phyloP scores from a whole-genome alignment of 2,113 vertebrate genomes.

The Siniperca chuatsi region DNA sequence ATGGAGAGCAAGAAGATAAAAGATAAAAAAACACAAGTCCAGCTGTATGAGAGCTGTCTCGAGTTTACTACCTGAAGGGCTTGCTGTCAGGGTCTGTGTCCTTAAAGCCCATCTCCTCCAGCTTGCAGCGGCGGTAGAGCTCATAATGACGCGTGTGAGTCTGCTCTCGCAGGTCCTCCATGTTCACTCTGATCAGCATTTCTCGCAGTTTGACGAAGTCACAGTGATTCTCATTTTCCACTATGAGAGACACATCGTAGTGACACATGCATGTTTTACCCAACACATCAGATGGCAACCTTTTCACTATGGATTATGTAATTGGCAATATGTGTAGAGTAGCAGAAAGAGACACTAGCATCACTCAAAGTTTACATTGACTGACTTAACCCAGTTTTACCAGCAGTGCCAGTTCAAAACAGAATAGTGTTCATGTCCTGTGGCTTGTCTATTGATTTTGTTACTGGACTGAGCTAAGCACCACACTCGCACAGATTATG shows the following conservation, averaged over 20 bases:
- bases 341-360: not conserved
- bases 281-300: not conserved
- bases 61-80: slow-evolving; percentile 91
- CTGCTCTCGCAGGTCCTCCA: slow-evolving; percentile 98
- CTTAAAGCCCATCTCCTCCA: slow-evolving; percentile 99
- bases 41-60: not conserved
- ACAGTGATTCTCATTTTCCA: slow-evolving; percentile 98
- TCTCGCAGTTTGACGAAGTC: slow-evolving; percentile 98
- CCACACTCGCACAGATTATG: slow-evolving; percentile 22
- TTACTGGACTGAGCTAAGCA: not conserved
- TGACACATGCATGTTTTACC: not conserved
- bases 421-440: slow-evolving; percentile 6
- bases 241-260: slow-evolving; percentile 76
- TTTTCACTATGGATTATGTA: not conserved
- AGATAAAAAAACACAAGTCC: not conserved
- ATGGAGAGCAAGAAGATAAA: not conserved
- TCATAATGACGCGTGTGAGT: slow-evolving; percentile 97
- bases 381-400: not conserved
- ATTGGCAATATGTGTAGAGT: not conserved
- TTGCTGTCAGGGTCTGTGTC: slow-evolving; percentile 98
- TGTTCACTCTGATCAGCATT: slow-evolving; percentile 98
- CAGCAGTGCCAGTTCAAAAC: not conserved
- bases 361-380: not conserved
- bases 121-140: slow-evolving; percentile 96
- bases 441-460: slow-evolving; percentile 37